Conservation (phyloP, 2,888 invertebrate species). For the Drosophila paramelanica region DNA sequence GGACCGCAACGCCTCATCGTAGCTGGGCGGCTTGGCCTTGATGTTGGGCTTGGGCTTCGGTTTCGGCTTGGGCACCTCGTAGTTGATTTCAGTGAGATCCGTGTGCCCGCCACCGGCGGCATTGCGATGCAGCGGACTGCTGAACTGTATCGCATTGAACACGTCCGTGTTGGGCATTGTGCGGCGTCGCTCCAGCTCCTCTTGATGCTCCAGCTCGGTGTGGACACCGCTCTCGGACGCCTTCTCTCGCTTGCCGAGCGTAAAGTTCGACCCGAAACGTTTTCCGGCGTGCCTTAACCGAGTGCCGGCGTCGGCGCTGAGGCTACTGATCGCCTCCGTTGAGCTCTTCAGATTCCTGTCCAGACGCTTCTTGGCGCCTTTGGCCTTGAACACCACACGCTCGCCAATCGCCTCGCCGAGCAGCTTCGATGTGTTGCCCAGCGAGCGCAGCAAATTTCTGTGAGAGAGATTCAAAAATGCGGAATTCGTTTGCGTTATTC, state of each 20-base stretch:
- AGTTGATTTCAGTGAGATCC: constrained; percentile 71
- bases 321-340: constrained; percentile 77
- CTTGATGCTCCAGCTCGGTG: constrained; percentile 10
- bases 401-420: constrained; percentile 84
- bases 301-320: constrained; percentile 79
- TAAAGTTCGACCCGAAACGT: constrained; percentile 80
- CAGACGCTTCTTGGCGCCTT: constrained; percentile 83
- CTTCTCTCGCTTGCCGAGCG: constrained; percentile 56
- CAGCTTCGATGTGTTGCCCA: constrained; percentile 84
- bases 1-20: constrained; percentile 78
- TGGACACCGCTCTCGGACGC: neutral
- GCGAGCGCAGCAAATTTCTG: constrained; percentile 83
- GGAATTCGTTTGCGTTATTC: constrained; percentile 9
- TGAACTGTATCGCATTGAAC: constrained; percentile 83
- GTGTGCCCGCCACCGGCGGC: constrained; percentile 64
- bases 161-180: constrained; percentile 84
- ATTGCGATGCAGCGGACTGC: constrained; percentile 83
- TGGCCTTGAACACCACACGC: constrained; percentile 83
- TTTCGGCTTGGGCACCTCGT: constrained; percentile 76
- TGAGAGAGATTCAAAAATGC: constrained; percentile 6
- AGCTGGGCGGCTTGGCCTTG: constrained; percentile 78
- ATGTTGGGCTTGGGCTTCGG: constrained; percentile 50
- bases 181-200: constrained; percentile 81
- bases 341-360: constrained; percentile 84
- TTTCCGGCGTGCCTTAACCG: constrained; percentile 81